These are phyloP conservation scores for Falco cherrug DNA, from an alignment of 2,797 vertebrate species.

Conservation along the genomic window DNA sequence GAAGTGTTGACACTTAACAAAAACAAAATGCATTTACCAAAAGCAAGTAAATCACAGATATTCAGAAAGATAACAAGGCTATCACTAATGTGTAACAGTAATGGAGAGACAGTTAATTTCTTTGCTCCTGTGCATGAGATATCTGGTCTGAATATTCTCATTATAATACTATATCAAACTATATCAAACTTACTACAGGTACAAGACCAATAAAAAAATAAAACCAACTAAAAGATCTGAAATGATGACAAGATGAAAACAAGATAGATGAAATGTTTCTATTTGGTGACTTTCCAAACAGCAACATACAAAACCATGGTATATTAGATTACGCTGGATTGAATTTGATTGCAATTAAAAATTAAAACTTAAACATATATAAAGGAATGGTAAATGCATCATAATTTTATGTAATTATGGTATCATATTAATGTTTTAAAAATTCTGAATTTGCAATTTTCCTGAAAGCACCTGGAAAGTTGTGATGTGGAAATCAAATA, in stretches of 20 bases:
- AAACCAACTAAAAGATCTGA: neutral
- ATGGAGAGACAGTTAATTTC: neutral
- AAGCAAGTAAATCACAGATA: neutral
- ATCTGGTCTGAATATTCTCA: neutral
- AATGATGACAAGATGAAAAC: neutral
- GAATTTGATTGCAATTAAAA: neutral
- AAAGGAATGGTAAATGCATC: neutral
- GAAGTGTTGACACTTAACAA: neutral
- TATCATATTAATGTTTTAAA: neutral
- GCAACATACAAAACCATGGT: neutral
- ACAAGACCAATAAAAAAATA: neutral
- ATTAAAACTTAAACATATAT: neutral
- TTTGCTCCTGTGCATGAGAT: neutral
- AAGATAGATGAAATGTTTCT: neutral
- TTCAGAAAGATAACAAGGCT: accelerated
- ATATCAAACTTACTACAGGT: neutral
- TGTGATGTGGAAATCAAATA: neutral
- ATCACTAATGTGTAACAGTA: neutral
- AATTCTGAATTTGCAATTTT: neutral
- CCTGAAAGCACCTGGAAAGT: neutral
- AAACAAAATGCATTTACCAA: neutral
- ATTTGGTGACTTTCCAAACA: neutral
- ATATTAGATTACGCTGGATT: neutral
- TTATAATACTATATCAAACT: neutral
- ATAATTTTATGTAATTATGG: neutral